Evolutionary conservation across 2,888 invertebrate species (phyloP), one percentile per base, ranked within the genome.

Genomic region (Glyphotaelius pellucidus): DNA sequence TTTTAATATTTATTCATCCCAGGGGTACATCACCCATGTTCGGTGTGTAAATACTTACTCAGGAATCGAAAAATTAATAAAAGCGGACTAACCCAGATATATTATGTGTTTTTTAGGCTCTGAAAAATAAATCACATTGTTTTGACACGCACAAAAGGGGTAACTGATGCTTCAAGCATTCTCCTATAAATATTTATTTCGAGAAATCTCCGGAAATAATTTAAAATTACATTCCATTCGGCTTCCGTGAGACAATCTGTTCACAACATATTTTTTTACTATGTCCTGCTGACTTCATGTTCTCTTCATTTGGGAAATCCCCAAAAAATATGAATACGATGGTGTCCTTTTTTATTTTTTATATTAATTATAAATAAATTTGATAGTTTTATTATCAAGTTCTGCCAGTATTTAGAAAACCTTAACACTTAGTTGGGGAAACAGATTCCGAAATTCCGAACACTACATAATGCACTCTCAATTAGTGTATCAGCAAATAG

Each of bases 1-100:
- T 93, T 93, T 93, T 93, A 93, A 93, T 93, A 93, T 93, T 93
- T 93, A 93, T 93, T 89, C 90, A 83, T 92, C 93, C 93, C 93
- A 19, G 81, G 93, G 89, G 93, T 88, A 89, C 87, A 81, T 90
- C 92, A 93, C 38, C 90, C 89, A 80, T 86, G 91, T 91, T 89
- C 11, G 85, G 85, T 19, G 79, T 47, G 80, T 42, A 52, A 91
- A 91, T 90, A 86, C 90, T 90, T 80, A 86, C 86, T 19, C 90
- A 31, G 80, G 87, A 85, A 89, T 89, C 88, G 79, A 89, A 89
- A 89, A 79, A 89, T 89, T 89, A 89, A 89, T 79, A 89, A 89
- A 38, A 79, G 38, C 14, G 25, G 47, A 42, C 31, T 85, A 19
- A 42, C 42, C 30, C 42, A 30, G 30, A 38, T 86, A 35, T 38